A percentile compares a stretch with the other conserved stretches of the same genome.
Conservation (phyloP, 2,888 invertebrate species). For the Spialia ferax region DNA sequence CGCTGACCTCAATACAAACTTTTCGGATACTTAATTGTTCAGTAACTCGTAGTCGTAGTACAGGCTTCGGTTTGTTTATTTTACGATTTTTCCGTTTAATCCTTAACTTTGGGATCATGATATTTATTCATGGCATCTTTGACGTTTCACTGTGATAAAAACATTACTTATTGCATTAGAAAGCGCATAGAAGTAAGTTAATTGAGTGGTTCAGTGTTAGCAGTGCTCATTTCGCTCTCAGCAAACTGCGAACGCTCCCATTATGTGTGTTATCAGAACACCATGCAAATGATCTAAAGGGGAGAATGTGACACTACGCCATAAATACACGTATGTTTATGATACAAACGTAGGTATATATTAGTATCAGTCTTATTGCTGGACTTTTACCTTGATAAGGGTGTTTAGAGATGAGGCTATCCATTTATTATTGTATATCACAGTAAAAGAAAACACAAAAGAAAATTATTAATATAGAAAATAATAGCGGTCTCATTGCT, state of each 20-base stretch:
- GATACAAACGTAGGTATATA: background rate
- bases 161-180: constrained; percentile 58
- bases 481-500: no score
- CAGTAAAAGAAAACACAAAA: no score
- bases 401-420: no score
- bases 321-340: background rate
- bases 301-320: constrained; percentile 11
- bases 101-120: constrained; percentile 18
- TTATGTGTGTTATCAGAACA: constrained; percentile 70
- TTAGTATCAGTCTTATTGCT: background rate
- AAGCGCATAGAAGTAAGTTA: constrained; percentile 67
- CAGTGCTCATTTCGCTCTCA: constrained; percentile 67
- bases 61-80: background rate
- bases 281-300: constrained; percentile 33
- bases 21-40: background rate
- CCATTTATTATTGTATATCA: no score
- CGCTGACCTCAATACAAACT: constrained; percentile 5
- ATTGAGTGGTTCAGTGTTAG: constrained; percentile 61
- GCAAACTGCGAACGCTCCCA: constrained; percentile 63
- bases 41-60: no score
- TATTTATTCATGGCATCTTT: constrained; percentile 42
- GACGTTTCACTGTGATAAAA: constrained; percentile 40
- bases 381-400: no score
- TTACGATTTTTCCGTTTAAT: constrained; percentile 21
- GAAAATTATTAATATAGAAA: no score